These are phyloP conservation scores for Glyptemys insculpta DNA, from an alignment of 2,797 vertebrate genomes.

Conservation along the genomic window DNA sequence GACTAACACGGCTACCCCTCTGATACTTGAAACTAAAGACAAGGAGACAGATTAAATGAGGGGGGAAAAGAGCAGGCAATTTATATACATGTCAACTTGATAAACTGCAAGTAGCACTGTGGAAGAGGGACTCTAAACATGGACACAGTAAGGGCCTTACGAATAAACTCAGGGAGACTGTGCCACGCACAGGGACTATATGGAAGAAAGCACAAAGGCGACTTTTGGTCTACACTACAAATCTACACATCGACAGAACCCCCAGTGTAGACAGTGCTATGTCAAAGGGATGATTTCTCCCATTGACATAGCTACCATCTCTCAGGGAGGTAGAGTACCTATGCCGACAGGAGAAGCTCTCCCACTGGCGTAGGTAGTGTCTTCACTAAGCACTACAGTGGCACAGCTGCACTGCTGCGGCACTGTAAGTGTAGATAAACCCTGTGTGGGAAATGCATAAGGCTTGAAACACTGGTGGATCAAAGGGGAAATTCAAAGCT, in stretches of 20 bases:
- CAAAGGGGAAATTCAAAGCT: not conserved
- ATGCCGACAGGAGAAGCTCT: not conserved
- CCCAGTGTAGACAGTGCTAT: not conserved
- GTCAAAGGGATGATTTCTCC: not conserved
- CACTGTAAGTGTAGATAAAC: not conserved
- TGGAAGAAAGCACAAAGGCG: not conserved
- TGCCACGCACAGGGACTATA: not conserved
- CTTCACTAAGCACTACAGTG: not conserved
- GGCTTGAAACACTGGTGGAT: not conserved
- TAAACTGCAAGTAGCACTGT: not conserved
- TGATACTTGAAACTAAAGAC: not conserved
- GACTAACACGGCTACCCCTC: too few relatives aligned
- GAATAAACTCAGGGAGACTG: not conserved
- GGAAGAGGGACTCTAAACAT: not conserved
- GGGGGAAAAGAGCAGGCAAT: not conserved
- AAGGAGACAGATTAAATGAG: not conserved
- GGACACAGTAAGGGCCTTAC: too few relatives aligned
- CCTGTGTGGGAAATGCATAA: not conserved
- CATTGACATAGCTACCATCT: not conserved
- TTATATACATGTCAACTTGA: not conserved
- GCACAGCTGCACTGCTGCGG: not conserved
- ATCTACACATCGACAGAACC: not conserved
- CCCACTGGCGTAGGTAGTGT: not conserved
- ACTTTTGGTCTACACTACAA: not conserved
- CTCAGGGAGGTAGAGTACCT: not conserved